phyloP scores from a whole-genome alignment of 2,888 invertebrate genomes.

The Azorinus chamasolen region DNA sequence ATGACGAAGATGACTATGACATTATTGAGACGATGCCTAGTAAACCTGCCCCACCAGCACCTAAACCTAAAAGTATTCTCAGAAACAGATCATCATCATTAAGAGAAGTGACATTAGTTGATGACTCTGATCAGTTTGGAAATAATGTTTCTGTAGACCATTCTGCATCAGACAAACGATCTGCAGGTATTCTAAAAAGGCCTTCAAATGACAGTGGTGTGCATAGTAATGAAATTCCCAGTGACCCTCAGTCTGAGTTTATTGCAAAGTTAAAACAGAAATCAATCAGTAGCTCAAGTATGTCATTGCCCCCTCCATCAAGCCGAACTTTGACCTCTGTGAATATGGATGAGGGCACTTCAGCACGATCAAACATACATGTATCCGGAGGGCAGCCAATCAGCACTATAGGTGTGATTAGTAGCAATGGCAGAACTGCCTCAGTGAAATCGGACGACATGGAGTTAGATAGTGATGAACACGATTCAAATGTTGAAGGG shows the following conservation, averaged over 20 bases:
- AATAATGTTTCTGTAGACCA: not conserved
- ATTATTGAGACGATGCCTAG: constrained; percentile 27
- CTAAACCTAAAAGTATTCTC: constrained; percentile 71
- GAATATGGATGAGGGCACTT: constrained; percentile 6
- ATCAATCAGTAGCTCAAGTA: constrained; percentile 62
- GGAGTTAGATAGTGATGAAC: constrained; percentile 53
- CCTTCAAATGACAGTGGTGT: constrained; percentile 33
- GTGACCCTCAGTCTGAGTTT: constrained; percentile 79
- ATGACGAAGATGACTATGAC: constrained; percentile 54
- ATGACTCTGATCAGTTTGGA: constrained; percentile 29
- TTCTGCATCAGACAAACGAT: constrained; percentile 10
- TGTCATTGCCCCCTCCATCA: constrained; percentile 52
- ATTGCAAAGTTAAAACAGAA: constrained; percentile 81
- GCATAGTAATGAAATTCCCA: constrained; percentile 4
- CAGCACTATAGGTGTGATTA: constrained; percentile 54
- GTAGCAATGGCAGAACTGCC: constrained; percentile 26
- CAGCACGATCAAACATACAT: no score
- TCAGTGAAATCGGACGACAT: constrained; percentile 58
- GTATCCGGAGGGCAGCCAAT: constrained; percentile 28
- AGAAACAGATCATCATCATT: constrained; percentile 68
- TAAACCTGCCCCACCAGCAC: constrained; percentile 61
- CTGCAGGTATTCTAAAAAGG: constrained; percentile 49
- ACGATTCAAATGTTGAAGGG: constrained; percentile 22
- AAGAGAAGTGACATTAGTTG: constrained; percentile 64
- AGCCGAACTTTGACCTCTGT: constrained; percentile 28